Evolutionary conservation across 2,113 vertebrate species (phyloP), one percentile per base, ranked within the genome.

Genomic region (Zosterops borbonicus): DNA sequence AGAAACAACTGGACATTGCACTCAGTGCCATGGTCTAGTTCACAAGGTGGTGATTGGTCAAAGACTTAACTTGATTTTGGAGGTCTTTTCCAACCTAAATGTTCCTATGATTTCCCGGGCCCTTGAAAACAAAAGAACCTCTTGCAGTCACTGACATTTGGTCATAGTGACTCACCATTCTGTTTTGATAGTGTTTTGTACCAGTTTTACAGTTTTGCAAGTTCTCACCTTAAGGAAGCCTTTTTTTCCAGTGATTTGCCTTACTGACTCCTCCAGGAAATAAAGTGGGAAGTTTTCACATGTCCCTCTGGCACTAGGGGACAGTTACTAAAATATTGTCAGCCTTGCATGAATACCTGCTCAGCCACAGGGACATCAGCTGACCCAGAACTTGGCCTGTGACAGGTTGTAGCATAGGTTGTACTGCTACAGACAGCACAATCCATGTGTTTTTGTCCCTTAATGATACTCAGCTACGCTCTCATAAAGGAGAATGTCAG

Each of bases 1-100:
- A 35, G 56, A 49, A 41, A 56, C 0, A 0, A 12, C 35, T 64
- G 65, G 29, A 35, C 0, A 0, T 49, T 1, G 0, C 5, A 41
- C 16, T 55, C 42, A 49, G 49, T 35, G 25, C 25, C 58, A 15
- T 24, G 28, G 24, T 49, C 25, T 71, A 56, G 25, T 35, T 49
- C 29, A 42, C 41, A 64, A 31, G 31, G 21, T 18, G 14, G 9
- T 49, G 17, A 25, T 14, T 25, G 9, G 11, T 71, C 25, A 31
- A 49, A 71, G 29, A 63, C 18, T 35, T 19, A 12, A 76, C 16
- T 41, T 20, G 7, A 41, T 41, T 63, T 80, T 56, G 35, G 20
- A 35, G 3, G 16, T 41, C n/a, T 41, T 79, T 63, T 71, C 7
- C 41, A 71, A 18, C 24, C 49, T 21, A 70, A 55, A 47, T 16